phyloP scores from a whole-genome alignment of 2,113 vertebrate genomes.

The Sander vitreus region DNA sequence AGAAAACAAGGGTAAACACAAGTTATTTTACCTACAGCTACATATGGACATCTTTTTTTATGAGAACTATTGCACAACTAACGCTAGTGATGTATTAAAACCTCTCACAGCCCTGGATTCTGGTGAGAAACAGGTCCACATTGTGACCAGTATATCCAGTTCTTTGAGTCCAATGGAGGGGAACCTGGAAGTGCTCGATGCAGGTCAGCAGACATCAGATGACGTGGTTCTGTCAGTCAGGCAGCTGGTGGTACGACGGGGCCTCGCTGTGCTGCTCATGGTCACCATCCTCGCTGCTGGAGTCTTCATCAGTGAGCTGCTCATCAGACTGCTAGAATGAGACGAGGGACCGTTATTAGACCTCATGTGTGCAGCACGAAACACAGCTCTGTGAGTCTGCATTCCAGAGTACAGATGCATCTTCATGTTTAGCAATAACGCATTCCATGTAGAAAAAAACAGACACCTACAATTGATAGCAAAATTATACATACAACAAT shows the following conservation, averaged over 20 bases:
- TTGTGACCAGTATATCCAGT: neutral
- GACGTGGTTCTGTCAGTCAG: constrained; percentile 52
- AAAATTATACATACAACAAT: neutral
- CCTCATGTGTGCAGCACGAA: neutral
- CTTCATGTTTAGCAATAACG: neutral
- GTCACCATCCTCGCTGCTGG: constrained; percentile 73
- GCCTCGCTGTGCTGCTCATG: constrained; percentile 73
- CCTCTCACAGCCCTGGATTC: constrained; percentile 7
- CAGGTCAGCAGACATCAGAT: constrained; percentile 29
- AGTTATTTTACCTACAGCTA: neutral
- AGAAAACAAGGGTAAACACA: constrained; percentile 44
- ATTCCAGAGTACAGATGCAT: neutral
- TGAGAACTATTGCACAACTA: neutral
- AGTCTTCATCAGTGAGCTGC: constrained; percentile 71
- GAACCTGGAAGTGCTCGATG: constrained; percentile 23
- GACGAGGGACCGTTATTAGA: constrained; percentile 36
- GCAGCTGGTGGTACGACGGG: constrained; percentile 76
- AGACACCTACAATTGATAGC: neutral
- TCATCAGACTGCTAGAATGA: constrained; percentile 59
- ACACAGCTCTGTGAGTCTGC: constrained; percentile 4
- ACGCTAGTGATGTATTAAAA: neutral
- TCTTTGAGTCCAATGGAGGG: neutral
- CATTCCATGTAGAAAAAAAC: neutral
- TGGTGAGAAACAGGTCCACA: neutral
- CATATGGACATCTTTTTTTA: neutral